Conservation (phyloP, 2,888 invertebrate species). For the Philereme vetulata region DNA sequence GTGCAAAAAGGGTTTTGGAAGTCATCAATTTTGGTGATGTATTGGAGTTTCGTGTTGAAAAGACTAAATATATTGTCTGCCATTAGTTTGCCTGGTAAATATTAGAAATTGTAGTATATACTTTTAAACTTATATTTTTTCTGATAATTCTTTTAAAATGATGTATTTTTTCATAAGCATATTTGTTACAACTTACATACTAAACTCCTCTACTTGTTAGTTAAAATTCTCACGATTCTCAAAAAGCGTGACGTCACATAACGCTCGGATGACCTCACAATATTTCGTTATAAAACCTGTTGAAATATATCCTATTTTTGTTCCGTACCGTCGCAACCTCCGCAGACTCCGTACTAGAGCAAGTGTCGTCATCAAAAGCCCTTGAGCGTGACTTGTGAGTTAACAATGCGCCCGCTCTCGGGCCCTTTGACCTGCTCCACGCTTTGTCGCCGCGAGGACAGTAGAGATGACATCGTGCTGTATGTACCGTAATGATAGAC, state of each 20-base stretch:
- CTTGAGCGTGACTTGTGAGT: constrained; percentile 74
- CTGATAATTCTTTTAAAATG: neutral
- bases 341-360: constrained; percentile 41
- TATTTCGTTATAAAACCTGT: constrained; percentile 46
- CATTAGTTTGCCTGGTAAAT: constrained; percentile 1
- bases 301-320: constrained; percentile 51
- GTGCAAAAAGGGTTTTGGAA: constrained; percentile 48
- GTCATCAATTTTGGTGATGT: constrained; percentile 44
- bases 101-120: neutral
- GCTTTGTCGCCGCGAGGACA: constrained; percentile 73
- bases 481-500: constrained; percentile 36
- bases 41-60: constrained; percentile 25
- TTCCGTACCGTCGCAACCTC: constrained; percentile 39
- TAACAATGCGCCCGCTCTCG: constrained; percentile 74
- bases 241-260: constrained; percentile 27
- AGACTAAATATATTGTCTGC: constrained; percentile 13
- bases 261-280: constrained; percentile 29
- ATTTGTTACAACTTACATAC: neutral
- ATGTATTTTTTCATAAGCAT: neutral
- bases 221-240: constrained; percentile 5
- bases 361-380: constrained; percentile 75
- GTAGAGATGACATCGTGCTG: constrained; percentile 68
- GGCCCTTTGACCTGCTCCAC: constrained; percentile 77
- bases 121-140: neutral
- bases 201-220: neutral